A percentile compares a stretch with the other conserved stretches of the same genome.
Evolutionary conservation across 2,888 invertebrate species (phyloP).

Genomic region (Slavum lentiscoides): DNA sequence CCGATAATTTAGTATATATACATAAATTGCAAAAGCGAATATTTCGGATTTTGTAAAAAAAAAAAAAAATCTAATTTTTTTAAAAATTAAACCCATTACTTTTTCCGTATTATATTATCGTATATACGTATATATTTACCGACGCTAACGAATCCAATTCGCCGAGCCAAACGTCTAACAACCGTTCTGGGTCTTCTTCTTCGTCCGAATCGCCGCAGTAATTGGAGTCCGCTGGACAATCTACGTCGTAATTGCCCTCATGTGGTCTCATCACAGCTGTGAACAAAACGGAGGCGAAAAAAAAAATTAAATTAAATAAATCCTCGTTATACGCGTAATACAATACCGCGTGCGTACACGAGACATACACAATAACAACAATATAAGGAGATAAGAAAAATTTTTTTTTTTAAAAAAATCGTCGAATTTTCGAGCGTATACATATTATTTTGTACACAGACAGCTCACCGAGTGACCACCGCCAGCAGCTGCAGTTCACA

Average conservation of each 20-base stretch:
- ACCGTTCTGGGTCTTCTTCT: conserved; percentile 70
- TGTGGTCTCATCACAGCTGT: conserved; percentile 52
- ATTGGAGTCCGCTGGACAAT: conserved; percentile 47
- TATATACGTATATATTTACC: conserved; percentile 62
- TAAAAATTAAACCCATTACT: too few relatives aligned
- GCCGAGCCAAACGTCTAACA: conserved; percentile 78
- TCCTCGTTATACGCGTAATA: background rate
- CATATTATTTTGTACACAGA: too few relatives aligned
- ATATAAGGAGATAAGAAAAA: too few relatives aligned
- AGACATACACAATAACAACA: background rate
- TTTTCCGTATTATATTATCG: too few relatives aligned
- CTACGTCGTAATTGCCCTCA: conserved; percentile 51
- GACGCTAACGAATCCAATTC: conserved; percentile 75
- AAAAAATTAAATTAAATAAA: background rate
- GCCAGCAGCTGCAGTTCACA: too few relatives aligned
- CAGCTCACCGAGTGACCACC: too few relatives aligned
- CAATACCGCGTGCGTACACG: background rate
- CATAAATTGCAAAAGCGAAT: too few relatives aligned
- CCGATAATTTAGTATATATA: too few relatives aligned
- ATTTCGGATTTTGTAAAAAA: too few relatives aligned
- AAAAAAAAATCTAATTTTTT: too few relatives aligned
- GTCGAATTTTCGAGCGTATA: too few relatives aligned
- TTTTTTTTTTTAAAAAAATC: too few relatives aligned
- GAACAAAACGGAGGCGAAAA: conserved; percentile 4
- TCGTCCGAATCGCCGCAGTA: conserved; percentile 46